Evolutionary conservation across 2,888 invertebrate species (phyloP).

Genomic region (Eupithecia centaureata): DNA sequence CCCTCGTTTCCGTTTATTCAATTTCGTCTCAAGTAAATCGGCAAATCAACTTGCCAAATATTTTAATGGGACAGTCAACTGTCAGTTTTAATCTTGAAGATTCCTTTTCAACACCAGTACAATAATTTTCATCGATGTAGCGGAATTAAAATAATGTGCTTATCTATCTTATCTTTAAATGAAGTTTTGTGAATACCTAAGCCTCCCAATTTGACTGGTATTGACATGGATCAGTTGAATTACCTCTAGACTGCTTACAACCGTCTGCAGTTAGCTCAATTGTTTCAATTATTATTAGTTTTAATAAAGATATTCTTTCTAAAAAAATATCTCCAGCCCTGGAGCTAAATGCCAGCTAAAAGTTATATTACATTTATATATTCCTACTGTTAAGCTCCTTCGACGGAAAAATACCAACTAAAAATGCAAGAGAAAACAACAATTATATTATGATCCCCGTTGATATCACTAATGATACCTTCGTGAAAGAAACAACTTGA

Average conservation of each 20-base stretch:
- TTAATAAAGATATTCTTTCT: too few relatives aligned
- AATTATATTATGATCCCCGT: background rate
- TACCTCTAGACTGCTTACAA: too few relatives aligned
- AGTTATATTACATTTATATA: background rate
- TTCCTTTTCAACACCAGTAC: background rate
- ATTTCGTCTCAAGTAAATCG: background rate
- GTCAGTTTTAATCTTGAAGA: background rate
- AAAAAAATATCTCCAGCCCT: background rate
- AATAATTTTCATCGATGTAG: background rate
- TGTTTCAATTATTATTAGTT: too few relatives aligned
- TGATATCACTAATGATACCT: constrained; percentile 1
- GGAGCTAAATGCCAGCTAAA: background rate
- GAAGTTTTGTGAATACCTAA: too few relatives aligned
- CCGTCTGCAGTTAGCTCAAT: too few relatives aligned
- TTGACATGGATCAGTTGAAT: too few relatives aligned
- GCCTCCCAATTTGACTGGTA: too few relatives aligned
- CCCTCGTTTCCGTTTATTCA: constrained; percentile 1
- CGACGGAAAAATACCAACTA: background rate
- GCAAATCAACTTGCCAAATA: background rate
- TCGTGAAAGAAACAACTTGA: background rate
- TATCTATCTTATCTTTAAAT: too few relatives aligned
- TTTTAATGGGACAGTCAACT: background rate
- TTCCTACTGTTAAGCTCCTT: background rate
- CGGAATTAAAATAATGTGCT: background rate
- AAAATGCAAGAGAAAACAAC: constrained; percentile 3